Base-by-base conservation (phyloP, 2,797 vertebrate species). In the Euthynnus affinis region DNA sequence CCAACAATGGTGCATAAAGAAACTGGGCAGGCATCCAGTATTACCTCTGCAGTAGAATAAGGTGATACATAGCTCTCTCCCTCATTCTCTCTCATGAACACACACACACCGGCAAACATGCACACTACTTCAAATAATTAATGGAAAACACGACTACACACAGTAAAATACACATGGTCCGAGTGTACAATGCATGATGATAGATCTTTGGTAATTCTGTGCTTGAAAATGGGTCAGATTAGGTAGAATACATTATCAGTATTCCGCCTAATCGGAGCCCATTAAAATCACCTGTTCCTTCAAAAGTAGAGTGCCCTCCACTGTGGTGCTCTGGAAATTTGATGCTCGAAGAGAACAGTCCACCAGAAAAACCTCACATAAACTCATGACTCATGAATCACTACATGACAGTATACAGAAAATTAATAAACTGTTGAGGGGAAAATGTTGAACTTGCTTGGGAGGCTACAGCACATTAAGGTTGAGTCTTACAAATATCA, bases 11-110 rank as follows among this genome's bases (percentile, higher is more conserved):
- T 74, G 85, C 87, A 88, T 85, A 56, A 83, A 87, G 77, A 87
- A 83, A 79, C 83, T 88, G 71, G 85, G 85, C 87, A 83, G 37
- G 6, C 57, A 73, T 92, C 87, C 86, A 88, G 65, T 55, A 44
- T 46, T 64, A 82, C 74, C 72, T 79, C 80, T 85, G 79, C 79
- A 82, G 83, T 63, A 82, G 46, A 78, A 55, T 5, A 61, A 51
- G 51, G 60, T 71, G 71, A 85, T 62, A 80, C 74, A 78, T 80
- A 66, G 79, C 80, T 64, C 78, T 60, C 80, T 64, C 78, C 56
- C 18, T 42, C n/a, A 9, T 62, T 27, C n/a, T 27, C 34, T 48
- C 66, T 69, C 61, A 32, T 10, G 29, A 40, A 65, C 61, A 76
- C 55, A 80, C 34, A 68, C 23, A 60, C 53, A 58, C 40, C 37